Evolutionary conservation across 1,140 invertebrate species (phyloP).

Genomic region (Tyrophagus putrescentiae): DNA sequence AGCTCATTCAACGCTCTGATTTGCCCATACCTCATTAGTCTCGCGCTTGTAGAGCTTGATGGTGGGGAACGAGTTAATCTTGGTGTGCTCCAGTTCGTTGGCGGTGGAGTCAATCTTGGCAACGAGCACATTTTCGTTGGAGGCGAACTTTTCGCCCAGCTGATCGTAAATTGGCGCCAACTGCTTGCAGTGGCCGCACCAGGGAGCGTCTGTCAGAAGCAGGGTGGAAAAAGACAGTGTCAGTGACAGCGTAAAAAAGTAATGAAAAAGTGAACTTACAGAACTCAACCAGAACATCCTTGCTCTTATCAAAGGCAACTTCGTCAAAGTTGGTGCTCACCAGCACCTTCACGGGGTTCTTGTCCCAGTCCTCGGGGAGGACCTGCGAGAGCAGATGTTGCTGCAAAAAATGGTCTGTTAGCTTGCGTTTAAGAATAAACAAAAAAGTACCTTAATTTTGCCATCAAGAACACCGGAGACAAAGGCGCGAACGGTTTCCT

Average conservation of each 20-base stretch:
- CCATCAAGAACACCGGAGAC: slow-evolving; percentile 73
- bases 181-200: slow-evolving; percentile 91
- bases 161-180: slow-evolving; percentile 86
- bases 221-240: neutral
- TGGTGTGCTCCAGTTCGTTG: slow-evolving; percentile 89
- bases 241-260: slow-evolving; percentile 9
- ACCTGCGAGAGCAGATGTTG: slow-evolving; percentile 85
- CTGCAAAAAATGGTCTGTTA: slow-evolving; percentile 28
- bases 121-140: slow-evolving; percentile 67
- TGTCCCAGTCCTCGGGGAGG: slow-evolving; percentile 92
- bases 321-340: slow-evolving; percentile 92
- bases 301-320: slow-evolving; percentile 69
- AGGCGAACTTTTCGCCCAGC: slow-evolving; percentile 71
- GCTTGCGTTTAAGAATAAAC: neutral
- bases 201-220: slow-evolving; percentile 56
- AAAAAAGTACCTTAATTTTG: slow-evolving; percentile 55
- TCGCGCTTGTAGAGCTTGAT: slow-evolving; percentile 86
- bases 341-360: slow-evolving; percentile 79
- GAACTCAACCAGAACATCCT: slow-evolving; percentile 95
- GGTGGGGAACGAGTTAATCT: slow-evolving; percentile 90
- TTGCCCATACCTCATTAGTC: slow-evolving; percentile 57
- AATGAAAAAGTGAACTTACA: slow-evolving; percentile 42
- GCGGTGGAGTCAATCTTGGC: slow-evolving; percentile 97
- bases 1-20: neutral
- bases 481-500: slow-evolving; percentile 64